Evolutionary conservation across 2,113 vertebrate genomes (phyloP).

Genomic region (Brienomyrus brachyistius): DNA sequence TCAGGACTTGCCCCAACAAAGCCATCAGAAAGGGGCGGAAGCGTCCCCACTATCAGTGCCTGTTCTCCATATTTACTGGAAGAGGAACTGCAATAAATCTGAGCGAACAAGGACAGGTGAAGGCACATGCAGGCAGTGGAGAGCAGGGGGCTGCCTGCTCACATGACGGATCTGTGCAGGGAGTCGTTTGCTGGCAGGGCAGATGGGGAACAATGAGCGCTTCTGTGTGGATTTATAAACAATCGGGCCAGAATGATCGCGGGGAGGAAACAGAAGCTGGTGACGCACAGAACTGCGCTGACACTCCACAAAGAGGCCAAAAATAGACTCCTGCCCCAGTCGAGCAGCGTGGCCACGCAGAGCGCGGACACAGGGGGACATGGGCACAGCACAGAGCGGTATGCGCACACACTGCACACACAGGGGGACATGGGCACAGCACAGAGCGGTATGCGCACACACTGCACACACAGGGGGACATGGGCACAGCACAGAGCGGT

Average conservation of each 20-base stretch:
- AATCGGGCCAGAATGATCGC: conserved; percentile 74
- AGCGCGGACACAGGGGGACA: background rate
- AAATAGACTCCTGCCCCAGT: conserved; percentile 61
- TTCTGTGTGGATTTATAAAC: conserved; percentile 73
- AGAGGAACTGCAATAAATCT: background rate
- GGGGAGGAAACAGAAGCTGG: conserved; percentile 76
- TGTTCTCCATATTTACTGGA: background rate
- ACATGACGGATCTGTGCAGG: conserved; percentile 64
- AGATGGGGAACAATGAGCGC: conserved; percentile 68
- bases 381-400: background rate
- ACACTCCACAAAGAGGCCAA: conserved; percentile 50
- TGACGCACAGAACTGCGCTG: conserved; percentile 67
- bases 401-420: background rate
- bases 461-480: too few species aligned
- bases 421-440: background rate
- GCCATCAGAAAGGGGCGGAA: background rate
- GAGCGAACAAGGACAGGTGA: background rate
- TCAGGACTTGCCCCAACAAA: too few species aligned
- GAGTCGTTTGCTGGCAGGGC: conserved; percentile 54
- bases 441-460: background rate
- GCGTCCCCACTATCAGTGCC: background rate
- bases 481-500: too few species aligned
- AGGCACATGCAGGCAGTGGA: background rate
- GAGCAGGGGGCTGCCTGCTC: conserved; percentile 29
- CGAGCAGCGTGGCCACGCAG: background rate